Percentiles rank a stretch among this genome's conserved stretches.
phyloP scores from a whole-genome alignment of 2,888 invertebrate genomes.

The Epistrophe grossulariae region DNA sequence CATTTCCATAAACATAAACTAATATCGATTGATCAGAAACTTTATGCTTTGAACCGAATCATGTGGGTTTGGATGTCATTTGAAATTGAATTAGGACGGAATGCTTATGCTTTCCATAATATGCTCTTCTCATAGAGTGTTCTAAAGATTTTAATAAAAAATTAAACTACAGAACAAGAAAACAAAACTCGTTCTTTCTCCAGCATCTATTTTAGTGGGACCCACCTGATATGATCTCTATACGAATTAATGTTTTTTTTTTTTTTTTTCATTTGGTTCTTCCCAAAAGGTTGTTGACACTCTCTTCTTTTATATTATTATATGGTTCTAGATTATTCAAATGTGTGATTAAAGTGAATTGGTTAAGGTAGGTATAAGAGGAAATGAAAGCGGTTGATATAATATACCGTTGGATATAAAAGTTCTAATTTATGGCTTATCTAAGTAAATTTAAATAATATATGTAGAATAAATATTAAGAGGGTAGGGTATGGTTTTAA shows the following conservation, averaged over 20 bases:
- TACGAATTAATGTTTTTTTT: not conserved
- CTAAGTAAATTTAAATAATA: not conserved
- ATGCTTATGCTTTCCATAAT: not conserved
- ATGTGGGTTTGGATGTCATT: slow-evolving; percentile 8
- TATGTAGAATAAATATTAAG: not conserved
- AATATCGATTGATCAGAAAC: slow-evolving; percentile 11
- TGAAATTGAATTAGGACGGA: not conserved
- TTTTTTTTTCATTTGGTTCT: not conserved
- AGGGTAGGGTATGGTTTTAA: not conserved
- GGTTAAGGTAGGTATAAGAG: not conserved
- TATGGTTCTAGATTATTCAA: slow-evolving; percentile 12
- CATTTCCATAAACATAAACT: not conserved
- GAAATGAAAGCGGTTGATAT: slow-evolving; percentile 24
- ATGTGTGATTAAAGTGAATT: not conserved
- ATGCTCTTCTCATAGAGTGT: not conserved
- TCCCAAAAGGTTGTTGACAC: slow-evolving; percentile 37
- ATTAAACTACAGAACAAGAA: not conserved
- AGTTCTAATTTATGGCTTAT: slow-evolving; percentile 10
- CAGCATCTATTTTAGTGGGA: slow-evolving; percentile 3
- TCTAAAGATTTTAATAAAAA: not conserved
- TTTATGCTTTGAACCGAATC: not conserved
- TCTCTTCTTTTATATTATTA: not conserved
- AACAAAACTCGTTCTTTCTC: slow-evolving; percentile 28
- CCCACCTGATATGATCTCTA: slow-evolving; percentile 2
- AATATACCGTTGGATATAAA: slow-evolving; percentile 19